Evolutionary conservation across 2,888 invertebrate genomes (phyloP).

Genomic region (Dryobota labecula): DNA sequence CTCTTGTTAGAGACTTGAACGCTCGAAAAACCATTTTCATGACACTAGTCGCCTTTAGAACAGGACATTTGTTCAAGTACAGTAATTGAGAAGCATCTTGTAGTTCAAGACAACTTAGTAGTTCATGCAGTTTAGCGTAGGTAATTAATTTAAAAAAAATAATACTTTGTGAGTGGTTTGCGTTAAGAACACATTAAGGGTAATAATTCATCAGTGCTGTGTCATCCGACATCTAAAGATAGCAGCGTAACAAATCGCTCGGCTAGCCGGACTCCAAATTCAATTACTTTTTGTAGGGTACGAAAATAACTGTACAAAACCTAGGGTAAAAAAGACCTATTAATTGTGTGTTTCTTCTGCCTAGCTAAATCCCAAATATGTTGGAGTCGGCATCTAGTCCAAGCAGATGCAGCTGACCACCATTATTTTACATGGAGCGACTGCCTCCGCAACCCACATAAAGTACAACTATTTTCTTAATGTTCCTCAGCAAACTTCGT

Average conservation of each 20-base stretch:
- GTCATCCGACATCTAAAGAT: slow-evolving; percentile 41
- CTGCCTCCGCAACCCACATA: not conserved
- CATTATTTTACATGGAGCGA: not conserved
- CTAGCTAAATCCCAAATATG: not conserved
- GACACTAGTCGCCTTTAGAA: not conserved
- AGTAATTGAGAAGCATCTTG: not conserved
- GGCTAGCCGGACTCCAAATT: slow-evolving; percentile 21
- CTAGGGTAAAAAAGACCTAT: not conserved
- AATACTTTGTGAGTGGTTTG: not conserved
- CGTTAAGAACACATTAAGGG: slow-evolving; percentile 5
- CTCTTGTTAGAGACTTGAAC: not conserved
- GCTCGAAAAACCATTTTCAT: not conserved
- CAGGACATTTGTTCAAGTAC: slow-evolving; percentile 6
- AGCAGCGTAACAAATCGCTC: slow-evolving; percentile 38
- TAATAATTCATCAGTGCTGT: slow-evolving; percentile 36
- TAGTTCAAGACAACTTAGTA: not conserved
- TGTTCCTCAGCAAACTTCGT: too few species aligned
- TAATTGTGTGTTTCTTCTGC: not conserved
- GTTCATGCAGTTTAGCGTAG: not conserved
- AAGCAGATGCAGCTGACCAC: not conserved
- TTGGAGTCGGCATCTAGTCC: not conserved
- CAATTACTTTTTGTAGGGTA: slow-evolving; percentile 17
- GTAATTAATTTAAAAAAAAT: slow-evolving; percentile 16
- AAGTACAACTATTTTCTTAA: too few species aligned
- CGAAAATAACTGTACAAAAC: slow-evolving; percentile 8